Evolutionary conservation across 1,140 invertebrate species (phyloP), one percentile per base, ranked within the genome.

Genomic region (Drosophila micromelanica): DNA sequence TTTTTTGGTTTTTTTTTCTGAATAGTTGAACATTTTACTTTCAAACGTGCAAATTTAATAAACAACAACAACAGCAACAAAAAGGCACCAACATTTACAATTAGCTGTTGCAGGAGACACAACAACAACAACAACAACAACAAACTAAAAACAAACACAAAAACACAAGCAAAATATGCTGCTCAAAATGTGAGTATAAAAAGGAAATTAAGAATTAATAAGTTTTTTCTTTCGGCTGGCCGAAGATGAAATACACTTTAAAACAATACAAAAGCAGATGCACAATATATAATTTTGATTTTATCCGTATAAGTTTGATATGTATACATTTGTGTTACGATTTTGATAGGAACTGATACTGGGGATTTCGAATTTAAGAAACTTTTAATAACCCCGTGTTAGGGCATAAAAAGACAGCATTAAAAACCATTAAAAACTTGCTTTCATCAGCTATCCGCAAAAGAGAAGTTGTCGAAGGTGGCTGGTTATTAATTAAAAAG

Each of bases 101-200:
- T 11, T 6, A 70, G 60, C 60, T n/a, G 68, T 60, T 55, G 49
- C 30, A 42, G 60, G 35, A 56, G 67, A 60, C 35, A 43, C 48
- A 73, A 43, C 73, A 76, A 61, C 61, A 60, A 56, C 48, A n/a
- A 48, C 9, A 51, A 30, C 6, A 51, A 32, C 23, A 32, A 49
- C 1, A 48, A 49, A 12, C 48, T n/a, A 27, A 20, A 48, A 48
- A 23, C 49, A 49, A 32, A 32, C 67, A 27, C 46, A 74, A 43
- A 60, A 37, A 62, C 77, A 76, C 46, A 40, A 71, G 37, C 52
- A 2, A 52, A 78, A 70, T 82, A 87, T 87, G 84, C 84, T 87
- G 76, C 68, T 89, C 49, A 87, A 87, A 89, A 77, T 84, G 84
- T 87, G 54, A 89, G 84, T 89, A 60, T 45, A 12, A 61, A 64